Evolutionary conservation across 2,888 invertebrate species (phyloP), one percentile per base, ranked within the genome.

Genomic region (Augochlorella aurata): DNA sequence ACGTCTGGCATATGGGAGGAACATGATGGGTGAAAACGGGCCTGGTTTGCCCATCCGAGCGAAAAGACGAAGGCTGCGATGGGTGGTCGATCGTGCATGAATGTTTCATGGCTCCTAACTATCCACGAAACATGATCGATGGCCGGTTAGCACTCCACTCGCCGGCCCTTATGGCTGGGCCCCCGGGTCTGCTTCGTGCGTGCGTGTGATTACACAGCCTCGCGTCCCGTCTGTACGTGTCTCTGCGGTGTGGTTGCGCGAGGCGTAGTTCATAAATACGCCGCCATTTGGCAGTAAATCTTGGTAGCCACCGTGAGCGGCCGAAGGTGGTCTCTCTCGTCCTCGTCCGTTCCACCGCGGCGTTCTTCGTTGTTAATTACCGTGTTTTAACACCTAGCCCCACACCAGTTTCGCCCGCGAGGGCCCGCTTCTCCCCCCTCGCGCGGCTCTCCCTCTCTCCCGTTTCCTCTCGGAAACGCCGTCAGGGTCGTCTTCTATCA

Each of bases 361-460:
- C 90, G 88, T 90, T 90, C 91, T 88, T 90, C 90, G 91, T 92
- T 93, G 92, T 93, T 93, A 93, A 93, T 93, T 93, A 93, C 93
- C 92, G 92, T 93, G 93, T 93, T 93, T 93, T 93, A 93, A 93
- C 93, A 93, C 93, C 93, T 93, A 92, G 88, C 89, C 89, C 82
- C 86, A 84, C 82, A 81, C 88, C 86, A 88, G 87, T 84, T 85
- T 80, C 78, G 77, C 87, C 76, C 76, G 70, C 81, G 73, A 81
- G 81, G 73, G 82, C 85, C 77, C 61, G 29, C 18, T 61, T 77
- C 83, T 77, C 75, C 80, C 71, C 75, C 76, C 76, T 70, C 75
- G 69, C 73, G 71, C 71, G 63, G 3, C 73, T 50, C 63, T 71
- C 66, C 45, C 54, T 61, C 80, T 67, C 65, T 79, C 77, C 44